A percentile compares a stretch with the other conserved stretches of the same genome.
These are phyloP conservation scores for Columba livia DNA, from an alignment of 2,113 vertebrate species.

Conservation along the genomic window DNA sequence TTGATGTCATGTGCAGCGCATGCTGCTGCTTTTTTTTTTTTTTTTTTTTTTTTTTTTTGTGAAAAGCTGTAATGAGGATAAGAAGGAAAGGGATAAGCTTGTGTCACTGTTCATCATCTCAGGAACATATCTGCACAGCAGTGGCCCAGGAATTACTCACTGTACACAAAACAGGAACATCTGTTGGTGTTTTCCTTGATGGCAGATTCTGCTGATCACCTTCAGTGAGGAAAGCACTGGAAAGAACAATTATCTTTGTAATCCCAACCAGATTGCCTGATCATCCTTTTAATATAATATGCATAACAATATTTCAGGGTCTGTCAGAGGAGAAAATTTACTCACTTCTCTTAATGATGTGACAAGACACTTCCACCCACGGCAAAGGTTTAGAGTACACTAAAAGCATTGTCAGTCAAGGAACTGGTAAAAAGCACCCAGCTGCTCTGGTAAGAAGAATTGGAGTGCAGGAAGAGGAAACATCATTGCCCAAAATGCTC, in stretches of 20 bases:
- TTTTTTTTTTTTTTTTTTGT: not conserved
- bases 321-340: not conserved
- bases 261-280: not conserved
- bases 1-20: not conserved
- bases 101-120: not conserved
- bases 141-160: not conserved
- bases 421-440: not conserved
- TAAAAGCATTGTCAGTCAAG: not conserved
- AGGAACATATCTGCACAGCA: not conserved
- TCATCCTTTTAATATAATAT: not conserved
- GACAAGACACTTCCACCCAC: not conserved
- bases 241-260: not conserved
- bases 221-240: not conserved
- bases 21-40: not conserved
- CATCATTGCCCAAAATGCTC: not conserved
- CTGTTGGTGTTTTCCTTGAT: not conserved
- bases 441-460: not conserved
- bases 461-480: not conserved
- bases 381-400: not conserved
- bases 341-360: not conserved
- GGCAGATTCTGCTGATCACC: not conserved
- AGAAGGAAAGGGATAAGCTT: not conserved
- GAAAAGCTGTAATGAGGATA: not conserved
- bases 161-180: not conserved
- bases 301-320: not conserved